These are phyloP conservation scores for Vipera ursinii DNA, from an alignment of 2,797 vertebrate genomes.

Conservation along the genomic window DNA sequence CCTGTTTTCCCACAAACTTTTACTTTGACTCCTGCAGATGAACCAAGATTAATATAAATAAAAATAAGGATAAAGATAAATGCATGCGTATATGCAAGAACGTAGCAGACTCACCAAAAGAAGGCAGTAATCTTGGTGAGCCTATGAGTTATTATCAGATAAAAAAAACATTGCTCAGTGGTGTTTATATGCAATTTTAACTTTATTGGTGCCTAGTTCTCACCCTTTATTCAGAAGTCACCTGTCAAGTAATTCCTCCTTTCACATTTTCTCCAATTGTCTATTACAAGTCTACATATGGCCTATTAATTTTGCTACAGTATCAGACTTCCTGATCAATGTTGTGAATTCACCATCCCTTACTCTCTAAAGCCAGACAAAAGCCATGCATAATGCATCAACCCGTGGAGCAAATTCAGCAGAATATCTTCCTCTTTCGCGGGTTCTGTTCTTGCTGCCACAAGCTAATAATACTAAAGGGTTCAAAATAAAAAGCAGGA, in stretches of 20 bases:
- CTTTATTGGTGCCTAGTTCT: background rate
- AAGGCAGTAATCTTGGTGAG: background rate
- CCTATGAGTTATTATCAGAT: background rate
- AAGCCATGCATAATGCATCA: conserved; percentile 46
- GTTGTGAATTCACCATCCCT: conserved; percentile 28
- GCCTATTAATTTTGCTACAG: background rate
- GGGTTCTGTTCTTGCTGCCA: conserved; percentile 46
- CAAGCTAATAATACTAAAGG: conserved; percentile 52
- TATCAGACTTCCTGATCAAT: background rate
- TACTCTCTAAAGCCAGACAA: conserved; percentile 28
- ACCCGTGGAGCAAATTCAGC: conserved; percentile 30
- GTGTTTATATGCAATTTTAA: background rate
- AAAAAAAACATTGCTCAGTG: background rate
- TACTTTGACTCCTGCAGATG: background rate
- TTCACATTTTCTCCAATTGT: background rate
- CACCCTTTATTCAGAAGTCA: background rate
- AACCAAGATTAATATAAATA: background rate
- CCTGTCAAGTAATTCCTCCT: background rate
- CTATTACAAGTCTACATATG: background rate
- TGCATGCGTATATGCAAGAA: background rate
- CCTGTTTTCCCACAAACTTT: background rate
- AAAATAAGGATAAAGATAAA: background rate
- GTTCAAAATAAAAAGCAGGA: conserved; percentile 28
- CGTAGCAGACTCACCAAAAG: background rate
- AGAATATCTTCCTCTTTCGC: conserved; percentile 37